A percentile compares a stretch with the other conserved stretches of the same genome.
Evolutionary conservation across 2,888 invertebrate species (phyloP).

Genomic region (Diadegma fenestrale): DNA sequence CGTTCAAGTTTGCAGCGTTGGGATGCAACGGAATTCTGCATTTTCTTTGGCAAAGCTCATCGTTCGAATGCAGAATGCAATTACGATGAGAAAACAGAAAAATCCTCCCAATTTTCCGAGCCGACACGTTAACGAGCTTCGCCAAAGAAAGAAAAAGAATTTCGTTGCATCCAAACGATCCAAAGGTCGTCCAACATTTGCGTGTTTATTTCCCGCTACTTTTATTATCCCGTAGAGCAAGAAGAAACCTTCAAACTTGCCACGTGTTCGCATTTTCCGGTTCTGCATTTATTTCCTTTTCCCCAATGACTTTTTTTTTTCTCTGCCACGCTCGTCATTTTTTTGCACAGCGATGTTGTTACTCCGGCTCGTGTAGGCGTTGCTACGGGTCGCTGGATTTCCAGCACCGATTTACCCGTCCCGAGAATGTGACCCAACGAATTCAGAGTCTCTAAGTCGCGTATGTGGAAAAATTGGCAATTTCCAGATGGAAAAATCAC

Average conservation of each 20-base stretch:
- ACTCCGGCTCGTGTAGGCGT: neutral
- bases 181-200: too few species aligned
- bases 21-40: neutral
- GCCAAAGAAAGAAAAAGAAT: too few species aligned
- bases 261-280: neutral
- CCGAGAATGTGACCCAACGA: neutral
- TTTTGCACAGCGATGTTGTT: constrained; percentile 6
- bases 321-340: constrained; percentile 3
- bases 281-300: neutral
- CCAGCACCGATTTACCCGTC: neutral
- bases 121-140: too few species aligned
- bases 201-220: neutral
- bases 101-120: too few species aligned
- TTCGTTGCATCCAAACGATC: too few species aligned
- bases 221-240: neutral
- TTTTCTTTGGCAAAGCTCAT: too few species aligned
- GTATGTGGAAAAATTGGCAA: neutral
- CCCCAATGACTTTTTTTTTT: neutral
- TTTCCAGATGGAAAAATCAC: neutral
- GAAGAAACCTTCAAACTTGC: neutral
- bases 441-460: neutral
- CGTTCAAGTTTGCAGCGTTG: neutral
- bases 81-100: too few species aligned
- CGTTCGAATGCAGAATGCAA: too few species aligned
- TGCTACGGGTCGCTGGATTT: neutral